Conservation (phyloP, 1,140 invertebrate genomes). For the Nomia melanderi region DNA sequence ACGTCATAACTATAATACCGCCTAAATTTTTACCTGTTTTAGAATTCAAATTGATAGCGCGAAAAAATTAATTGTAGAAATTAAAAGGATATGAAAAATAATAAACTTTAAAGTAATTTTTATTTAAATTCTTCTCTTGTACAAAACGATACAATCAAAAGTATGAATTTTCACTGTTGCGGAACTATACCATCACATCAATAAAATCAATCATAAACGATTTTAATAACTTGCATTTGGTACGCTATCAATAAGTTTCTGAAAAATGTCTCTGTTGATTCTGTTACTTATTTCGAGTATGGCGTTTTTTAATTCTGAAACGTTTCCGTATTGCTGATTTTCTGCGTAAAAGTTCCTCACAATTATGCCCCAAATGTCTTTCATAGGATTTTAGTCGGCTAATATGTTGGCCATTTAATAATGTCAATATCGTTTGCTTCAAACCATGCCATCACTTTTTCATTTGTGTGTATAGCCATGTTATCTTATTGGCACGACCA, state of each 20-base stretch:
- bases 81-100: no score
- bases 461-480: background rate
- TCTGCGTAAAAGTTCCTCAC: background rate
- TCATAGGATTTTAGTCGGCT: constrained; percentile 6
- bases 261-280: constrained; percentile 10
- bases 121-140: no score
- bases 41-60: no score
- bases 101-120: no score
- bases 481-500: constrained; percentile 19
- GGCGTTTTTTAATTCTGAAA: background rate
- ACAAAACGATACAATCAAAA: no score
- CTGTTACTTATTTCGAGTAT: background rate
- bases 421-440: constrained; percentile 4
- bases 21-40: no score
- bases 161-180: no score
- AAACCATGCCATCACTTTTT: constrained; percentile 11
- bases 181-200: no score
- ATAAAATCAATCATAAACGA: no score
- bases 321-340: background rate
- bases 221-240: no score
- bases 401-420: constrained; percentile 15
- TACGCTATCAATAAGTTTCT: constrained; percentile 8
- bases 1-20: no score
- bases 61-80: no score
- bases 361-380: constrained; percentile 7